These are phyloP conservation scores for Apodemia mormo DNA, from an alignment of 2,888 invertebrate species.

Conservation along the genomic window DNA sequence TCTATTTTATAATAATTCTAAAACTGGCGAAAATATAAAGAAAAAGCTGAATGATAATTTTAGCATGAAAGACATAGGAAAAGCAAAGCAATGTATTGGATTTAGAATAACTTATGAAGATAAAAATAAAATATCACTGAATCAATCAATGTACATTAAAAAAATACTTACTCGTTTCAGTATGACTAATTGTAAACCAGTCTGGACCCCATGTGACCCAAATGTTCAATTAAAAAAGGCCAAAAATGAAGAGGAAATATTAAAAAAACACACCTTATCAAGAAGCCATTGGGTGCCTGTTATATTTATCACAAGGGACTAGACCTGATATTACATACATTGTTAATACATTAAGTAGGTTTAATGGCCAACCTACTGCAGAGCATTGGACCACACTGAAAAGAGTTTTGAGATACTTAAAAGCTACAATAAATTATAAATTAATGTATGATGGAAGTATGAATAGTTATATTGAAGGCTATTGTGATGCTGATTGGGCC, in stretches of 20 bases:
- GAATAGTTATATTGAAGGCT: slow-evolving; percentile 27
- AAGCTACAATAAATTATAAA: slow-evolving; percentile 21
- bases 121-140: slow-evolving; percentile 19
- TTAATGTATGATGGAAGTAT: background rate
- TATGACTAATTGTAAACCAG: slow-evolving; percentile 16
- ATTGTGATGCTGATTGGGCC: slow-evolving; percentile 43
- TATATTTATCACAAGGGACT: slow-evolving; percentile 24
- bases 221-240: slow-evolving; percentile 18
- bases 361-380: slow-evolving; percentile 20
- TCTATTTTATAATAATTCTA: slow-evolving; percentile 9
- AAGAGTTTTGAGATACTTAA: slow-evolving; percentile 24
- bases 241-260: background rate
- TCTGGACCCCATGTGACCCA: slow-evolving; percentile 3
- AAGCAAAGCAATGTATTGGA: slow-evolving; percentile 10
- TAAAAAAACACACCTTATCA: slow-evolving; percentile 23
- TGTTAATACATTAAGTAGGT: slow-evolving; percentile 30
- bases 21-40: slow-evolving; percentile 8
- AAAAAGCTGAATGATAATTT: slow-evolving; percentile 17
- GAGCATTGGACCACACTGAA: slow-evolving; percentile 27
- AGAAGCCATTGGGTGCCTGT: slow-evolving; percentile 32
- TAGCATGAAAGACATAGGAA: slow-evolving; percentile 17
- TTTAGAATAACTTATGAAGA: slow-evolving; percentile 15
- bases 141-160: slow-evolving; percentile 16
- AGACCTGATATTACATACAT: background rate
- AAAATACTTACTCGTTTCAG: slow-evolving; percentile 14